phyloP scores from a whole-genome alignment of 2,888 invertebrate species.

The Noctuana brunneofusca region DNA sequence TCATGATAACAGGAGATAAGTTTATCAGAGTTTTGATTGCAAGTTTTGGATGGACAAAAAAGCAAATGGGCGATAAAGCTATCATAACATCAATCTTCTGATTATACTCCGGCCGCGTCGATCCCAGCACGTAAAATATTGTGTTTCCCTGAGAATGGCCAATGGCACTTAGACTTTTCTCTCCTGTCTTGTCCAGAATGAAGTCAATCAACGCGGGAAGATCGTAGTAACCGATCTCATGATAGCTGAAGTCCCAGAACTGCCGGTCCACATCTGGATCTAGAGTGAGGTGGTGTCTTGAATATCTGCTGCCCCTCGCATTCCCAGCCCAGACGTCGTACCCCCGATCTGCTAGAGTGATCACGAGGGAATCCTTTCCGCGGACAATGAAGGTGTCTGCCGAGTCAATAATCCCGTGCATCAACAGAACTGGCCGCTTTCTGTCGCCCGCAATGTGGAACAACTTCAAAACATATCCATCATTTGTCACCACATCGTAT shows the following conservation, averaged over 20 bases:
- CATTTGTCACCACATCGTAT: conserved; percentile 45
- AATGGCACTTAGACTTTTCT: conserved; percentile 80
- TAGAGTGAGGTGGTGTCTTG: conserved; percentile 71
- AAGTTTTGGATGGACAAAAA: conserved; percentile 58
- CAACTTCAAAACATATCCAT: conserved; percentile 50
- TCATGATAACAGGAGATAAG: conserved; percentile 49
- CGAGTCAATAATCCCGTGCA: conserved; percentile 52
- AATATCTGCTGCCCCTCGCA: conserved; percentile 83
- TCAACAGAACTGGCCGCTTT: conserved; percentile 45
- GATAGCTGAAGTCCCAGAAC: conserved; percentile 84
- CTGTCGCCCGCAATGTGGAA: conserved; percentile 47
- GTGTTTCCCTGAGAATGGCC: conserved; percentile 87
- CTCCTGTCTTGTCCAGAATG: conserved; percentile 63
- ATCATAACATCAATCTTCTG: conserved; percentile 75
- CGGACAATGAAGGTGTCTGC: conserved; percentile 51
- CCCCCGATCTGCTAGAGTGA: conserved; percentile 66
- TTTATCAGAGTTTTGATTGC: conserved; percentile 47
- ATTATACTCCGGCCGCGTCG: conserved; percentile 79
- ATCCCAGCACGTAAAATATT: conserved; percentile 75
- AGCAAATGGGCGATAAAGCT: conserved; percentile 81
- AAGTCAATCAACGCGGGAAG: conserved; percentile 83
- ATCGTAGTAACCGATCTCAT: conserved; percentile 87
- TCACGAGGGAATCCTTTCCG: conserved; percentile 46
- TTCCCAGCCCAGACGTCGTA: conserved; percentile 70
- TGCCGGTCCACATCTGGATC: conserved; percentile 53